These are phyloP conservation scores for Polymixis lichenea DNA, from an alignment of 2,888 invertebrate genomes.

Conservation along the genomic window DNA sequence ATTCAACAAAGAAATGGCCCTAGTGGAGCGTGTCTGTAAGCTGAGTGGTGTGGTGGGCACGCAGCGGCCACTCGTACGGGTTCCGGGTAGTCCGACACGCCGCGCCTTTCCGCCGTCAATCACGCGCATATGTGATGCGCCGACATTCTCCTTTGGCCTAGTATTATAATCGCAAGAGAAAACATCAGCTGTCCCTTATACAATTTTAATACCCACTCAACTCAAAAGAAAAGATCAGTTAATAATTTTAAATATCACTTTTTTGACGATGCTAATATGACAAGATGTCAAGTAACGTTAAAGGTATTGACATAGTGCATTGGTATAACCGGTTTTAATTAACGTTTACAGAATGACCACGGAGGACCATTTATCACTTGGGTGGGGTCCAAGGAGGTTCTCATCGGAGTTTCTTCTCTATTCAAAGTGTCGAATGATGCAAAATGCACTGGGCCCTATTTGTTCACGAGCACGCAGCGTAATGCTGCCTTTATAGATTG, in stretches of 20 bases:
- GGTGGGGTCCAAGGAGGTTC: slow-evolving; percentile 10
- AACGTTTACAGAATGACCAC: slow-evolving; percentile 23
- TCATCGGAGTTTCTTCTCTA: slow-evolving; percentile 18
- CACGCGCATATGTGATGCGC: no score
- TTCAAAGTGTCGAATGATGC: slow-evolving; percentile 20
- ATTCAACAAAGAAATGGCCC: no score
- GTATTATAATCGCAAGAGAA: not conserved
- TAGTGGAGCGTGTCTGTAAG: no score
- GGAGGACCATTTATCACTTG: slow-evolving; percentile 25
- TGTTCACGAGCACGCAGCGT: slow-evolving; percentile 14
- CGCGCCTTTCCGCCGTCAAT: no score
- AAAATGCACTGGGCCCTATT: slow-evolving; percentile 23
- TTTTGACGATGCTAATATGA: not conserved
- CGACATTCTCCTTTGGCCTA: not conserved
- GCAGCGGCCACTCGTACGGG: no score
- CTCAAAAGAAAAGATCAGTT: not conserved
- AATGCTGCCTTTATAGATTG: slow-evolving; percentile 12
- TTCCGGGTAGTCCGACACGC: no score
- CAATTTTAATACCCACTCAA: not conserved
- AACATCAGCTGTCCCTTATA: not conserved
- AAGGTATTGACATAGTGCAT: not conserved
- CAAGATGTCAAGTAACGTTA: not conserved
- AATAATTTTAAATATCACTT: not conserved
- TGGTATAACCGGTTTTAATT: not conserved
- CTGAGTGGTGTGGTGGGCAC: no score